These are phyloP conservation scores for Megastigmus dorsalis DNA, from an alignment of 2,888 invertebrate species.

Conservation along the genomic window DNA sequence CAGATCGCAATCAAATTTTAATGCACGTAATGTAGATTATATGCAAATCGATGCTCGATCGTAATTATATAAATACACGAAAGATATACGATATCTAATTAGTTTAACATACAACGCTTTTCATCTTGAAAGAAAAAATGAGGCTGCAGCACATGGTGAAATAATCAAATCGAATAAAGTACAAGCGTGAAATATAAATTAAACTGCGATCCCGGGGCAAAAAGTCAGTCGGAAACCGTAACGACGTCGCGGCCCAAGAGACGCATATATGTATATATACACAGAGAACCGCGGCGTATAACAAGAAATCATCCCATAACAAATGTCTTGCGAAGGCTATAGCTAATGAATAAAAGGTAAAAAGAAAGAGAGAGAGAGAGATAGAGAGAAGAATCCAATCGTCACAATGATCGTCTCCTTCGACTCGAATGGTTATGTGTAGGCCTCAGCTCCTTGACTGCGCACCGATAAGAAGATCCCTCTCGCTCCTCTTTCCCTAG, in stretches of 20 bases:
- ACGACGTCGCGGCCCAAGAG: slow-evolving; percentile 13
- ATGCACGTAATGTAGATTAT: too few relatives aligned
- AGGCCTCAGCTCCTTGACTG: too few relatives aligned
- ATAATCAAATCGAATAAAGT: slow-evolving; percentile 11
- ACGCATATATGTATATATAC: neutral
- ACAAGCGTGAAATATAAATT: slow-evolving; percentile 44
- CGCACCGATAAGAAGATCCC: slow-evolving; percentile 36
- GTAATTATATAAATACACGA: too few relatives aligned
- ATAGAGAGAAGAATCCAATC: slow-evolving; percentile 11
- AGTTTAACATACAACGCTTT: too few relatives aligned
- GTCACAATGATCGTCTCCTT: slow-evolving; percentile 47
- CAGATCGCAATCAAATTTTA: too few relatives aligned
- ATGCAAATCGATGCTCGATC: too few relatives aligned
- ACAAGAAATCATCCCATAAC: slow-evolving; percentile 41
- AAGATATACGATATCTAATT: too few relatives aligned
- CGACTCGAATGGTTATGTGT: slow-evolving; percentile 28
- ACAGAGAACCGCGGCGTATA: too few relatives aligned
- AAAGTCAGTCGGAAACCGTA: slow-evolving; percentile 18
- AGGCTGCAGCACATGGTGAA: too few relatives aligned
- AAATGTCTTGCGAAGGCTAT: slow-evolving; percentile 18
- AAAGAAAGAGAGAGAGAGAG: slow-evolving; percentile 19
- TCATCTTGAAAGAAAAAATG: too few relatives aligned
- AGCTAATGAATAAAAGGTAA: slow-evolving; percentile 43
- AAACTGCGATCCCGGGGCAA: neutral
- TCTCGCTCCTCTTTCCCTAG: neutral